Evolutionary conservation across 1,140 invertebrate genomes (phyloP).

Genomic region (Mactra quadrangularis): DNA sequence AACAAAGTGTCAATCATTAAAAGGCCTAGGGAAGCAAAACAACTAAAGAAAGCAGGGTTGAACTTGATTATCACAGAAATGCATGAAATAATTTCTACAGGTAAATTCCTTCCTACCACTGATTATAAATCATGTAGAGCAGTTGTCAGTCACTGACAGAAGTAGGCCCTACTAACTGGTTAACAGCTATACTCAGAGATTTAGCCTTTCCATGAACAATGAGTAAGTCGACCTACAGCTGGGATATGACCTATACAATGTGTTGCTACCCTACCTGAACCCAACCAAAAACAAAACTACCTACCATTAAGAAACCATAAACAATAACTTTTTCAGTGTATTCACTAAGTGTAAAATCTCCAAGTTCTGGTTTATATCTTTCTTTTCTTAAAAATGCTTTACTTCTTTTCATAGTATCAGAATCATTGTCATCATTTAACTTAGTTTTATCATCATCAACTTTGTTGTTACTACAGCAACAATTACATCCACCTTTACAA

Average conservation of each 20-base stretch:
- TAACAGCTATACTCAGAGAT: no score
- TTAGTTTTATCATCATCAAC: constrained; percentile 43
- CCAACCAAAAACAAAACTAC: no score
- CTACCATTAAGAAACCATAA: constrained; percentile 84
- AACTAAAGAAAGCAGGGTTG: neutral
- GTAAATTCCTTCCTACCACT: no score
- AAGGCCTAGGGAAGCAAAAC: neutral
- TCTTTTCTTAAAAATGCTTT: constrained; percentile 77
- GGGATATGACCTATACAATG: no score
- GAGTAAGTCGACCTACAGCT: no score
- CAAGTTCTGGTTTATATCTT: constrained; percentile 79
- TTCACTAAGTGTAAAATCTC: constrained; percentile 83
- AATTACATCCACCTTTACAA: constrained; percentile 22
- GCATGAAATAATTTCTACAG: no score
- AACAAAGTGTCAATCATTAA: no score
- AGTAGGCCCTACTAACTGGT: no score
- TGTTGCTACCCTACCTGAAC: no score
- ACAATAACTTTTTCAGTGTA: constrained; percentile 84
- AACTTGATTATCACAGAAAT: neutral
- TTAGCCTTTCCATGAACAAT: no score
- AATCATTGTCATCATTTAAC: neutral
- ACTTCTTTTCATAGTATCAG: constrained; percentile 11
- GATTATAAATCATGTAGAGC: no score
- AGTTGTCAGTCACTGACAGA: no score
- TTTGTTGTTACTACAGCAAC: constrained; percentile 62